phyloP scores from a whole-genome alignment of 1,140 invertebrate genomes.

The Centruroides sculpturatus region DNA sequence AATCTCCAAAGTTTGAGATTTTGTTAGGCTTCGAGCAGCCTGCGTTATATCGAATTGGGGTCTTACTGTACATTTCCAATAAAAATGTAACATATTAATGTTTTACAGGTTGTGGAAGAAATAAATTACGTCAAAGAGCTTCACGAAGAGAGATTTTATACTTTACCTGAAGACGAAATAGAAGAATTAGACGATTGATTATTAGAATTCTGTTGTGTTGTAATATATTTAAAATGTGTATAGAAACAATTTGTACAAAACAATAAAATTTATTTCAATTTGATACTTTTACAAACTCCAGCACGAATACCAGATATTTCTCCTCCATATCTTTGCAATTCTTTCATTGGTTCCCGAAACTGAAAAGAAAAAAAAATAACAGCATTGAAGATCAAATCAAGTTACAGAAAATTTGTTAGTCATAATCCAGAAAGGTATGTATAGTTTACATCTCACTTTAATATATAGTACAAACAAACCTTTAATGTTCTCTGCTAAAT shows the following conservation, averaged over 20 bases:
- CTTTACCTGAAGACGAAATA: slow-evolving; percentile 17
- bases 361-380: slow-evolving; percentile 25
- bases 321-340: slow-evolving; percentile 63
- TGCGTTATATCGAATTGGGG: no score
- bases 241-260: not conserved
- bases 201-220: not conserved
- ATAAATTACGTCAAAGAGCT: slow-evolving; percentile 75
- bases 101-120: slow-evolving; percentile 43
- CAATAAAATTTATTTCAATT: slow-evolving; percentile 46
- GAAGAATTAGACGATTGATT: slow-evolving; percentile 8
- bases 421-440: no score
- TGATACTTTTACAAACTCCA: slow-evolving; percentile 66
- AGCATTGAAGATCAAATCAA: no score
- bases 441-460: no score
- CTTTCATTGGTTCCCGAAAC: slow-evolving; percentile 54
- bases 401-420: no score
- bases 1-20: no score
- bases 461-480: no score
- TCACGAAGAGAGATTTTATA: slow-evolving; percentile 57
- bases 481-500: no score
- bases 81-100: no score
- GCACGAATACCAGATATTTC: slow-evolving; percentile 84
- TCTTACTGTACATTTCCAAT: no score
- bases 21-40: no score
- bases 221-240: no score